phyloP scores from a whole-genome alignment of 2,888 invertebrate species.

The Perdita meconis region DNA sequence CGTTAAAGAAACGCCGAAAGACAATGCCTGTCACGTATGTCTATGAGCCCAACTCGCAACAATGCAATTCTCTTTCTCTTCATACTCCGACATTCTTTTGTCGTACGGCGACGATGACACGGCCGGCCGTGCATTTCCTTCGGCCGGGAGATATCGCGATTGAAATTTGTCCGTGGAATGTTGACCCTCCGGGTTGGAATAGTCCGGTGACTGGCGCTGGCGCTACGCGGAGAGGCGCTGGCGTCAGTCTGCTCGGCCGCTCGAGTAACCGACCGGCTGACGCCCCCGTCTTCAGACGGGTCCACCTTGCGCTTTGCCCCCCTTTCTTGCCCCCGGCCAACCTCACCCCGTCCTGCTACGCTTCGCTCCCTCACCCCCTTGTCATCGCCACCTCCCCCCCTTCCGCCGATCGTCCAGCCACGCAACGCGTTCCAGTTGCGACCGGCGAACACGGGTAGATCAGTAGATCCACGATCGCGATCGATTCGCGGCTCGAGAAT shows the following conservation, averaged over 20 bases:
- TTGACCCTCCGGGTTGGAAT: constrained; percentile 68
- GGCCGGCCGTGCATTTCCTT: constrained; percentile 28
- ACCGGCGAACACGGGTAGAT: not conserved
- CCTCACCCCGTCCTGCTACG: constrained; percentile 28
- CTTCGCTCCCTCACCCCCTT: constrained; percentile 47
- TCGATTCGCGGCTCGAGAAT: not conserved
- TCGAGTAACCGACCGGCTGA: constrained; percentile 57
- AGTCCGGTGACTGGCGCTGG: constrained; percentile 58
- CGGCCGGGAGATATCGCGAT: constrained; percentile 64
- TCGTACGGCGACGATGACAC: constrained; percentile 28
- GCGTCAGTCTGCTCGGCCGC: constrained; percentile 68
- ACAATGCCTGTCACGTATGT: too few relatives aligned
- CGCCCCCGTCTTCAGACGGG: constrained; percentile 50
- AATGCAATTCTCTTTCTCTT: constrained; percentile 8
- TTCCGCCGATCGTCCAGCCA: constrained; percentile 17
- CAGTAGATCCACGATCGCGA: constrained; percentile 25
- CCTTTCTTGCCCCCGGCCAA: constrained; percentile 19
- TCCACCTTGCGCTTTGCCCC: constrained; percentile 50
- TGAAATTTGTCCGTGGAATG: constrained; percentile 73
- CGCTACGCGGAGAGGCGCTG: constrained; percentile 66
- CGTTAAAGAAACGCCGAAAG: too few relatives aligned
- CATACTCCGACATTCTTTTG: constrained; percentile 43
- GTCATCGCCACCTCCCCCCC: constrained; percentile 37
- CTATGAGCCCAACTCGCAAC: too few relatives aligned
- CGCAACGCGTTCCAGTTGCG: constrained; percentile 26